Percentiles rank a stretch among this genome's conserved stretches.
These are phyloP conservation scores for Neostethus bicornis DNA, from an alignment of 2,797 vertebrate species.

Conservation along the genomic window DNA sequence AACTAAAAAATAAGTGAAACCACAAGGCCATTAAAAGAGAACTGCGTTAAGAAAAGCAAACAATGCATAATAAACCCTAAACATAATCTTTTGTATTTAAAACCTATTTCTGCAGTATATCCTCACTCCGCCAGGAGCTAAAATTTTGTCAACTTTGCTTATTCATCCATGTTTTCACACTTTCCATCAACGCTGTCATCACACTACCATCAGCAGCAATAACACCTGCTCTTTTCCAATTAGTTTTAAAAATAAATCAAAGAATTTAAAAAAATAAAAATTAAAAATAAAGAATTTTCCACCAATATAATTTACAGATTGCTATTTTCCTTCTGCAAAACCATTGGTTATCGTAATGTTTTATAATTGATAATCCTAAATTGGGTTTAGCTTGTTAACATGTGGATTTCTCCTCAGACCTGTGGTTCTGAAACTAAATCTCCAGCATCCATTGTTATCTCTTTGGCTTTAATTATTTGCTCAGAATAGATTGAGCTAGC, in stretches of 20 bases:
- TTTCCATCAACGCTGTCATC: constrained; percentile 1
- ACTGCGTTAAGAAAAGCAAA: too few species aligned
- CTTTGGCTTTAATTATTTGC: too few species aligned
- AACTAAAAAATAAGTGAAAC: too few species aligned
- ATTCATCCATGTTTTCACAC: constrained; percentile 4
- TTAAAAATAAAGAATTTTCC: neutral
- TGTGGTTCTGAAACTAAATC: neutral
- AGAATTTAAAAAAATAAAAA: neutral
- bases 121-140: constrained; percentile 21
- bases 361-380: neutral
- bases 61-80: too few species aligned
- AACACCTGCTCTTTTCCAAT: neutral
- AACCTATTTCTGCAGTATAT: neutral
- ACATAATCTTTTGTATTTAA: neutral
- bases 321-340: neutral
- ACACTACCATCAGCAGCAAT: neutral
- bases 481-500: neutral
- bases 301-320: neutral
- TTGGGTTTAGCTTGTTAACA: neutral
- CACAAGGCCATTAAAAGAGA: too few species aligned
- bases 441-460: neutral
- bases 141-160: constrained; percentile 2
- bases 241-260: neutral
- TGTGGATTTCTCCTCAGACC: neutral
- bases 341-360: neutral